Evolutionary conservation across 2,113 vertebrate genomes (phyloP), one percentile per base, ranked within the genome.

Genomic region (Nyctereutes procyonoides): DNA sequence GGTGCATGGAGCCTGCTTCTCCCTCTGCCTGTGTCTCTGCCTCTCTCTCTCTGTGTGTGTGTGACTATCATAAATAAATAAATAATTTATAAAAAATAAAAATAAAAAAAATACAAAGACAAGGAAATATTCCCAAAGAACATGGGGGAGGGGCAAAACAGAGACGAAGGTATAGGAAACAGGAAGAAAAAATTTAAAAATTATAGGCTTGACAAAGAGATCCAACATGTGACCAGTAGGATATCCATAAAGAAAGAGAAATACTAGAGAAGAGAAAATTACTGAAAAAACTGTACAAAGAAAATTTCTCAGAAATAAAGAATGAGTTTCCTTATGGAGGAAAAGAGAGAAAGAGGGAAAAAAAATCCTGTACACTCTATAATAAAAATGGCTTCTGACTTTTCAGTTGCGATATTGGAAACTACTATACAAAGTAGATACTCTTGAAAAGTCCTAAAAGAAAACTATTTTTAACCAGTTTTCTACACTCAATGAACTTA

Each of bases 401-500:
- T 90, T 58, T 63, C 56, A 17, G 19, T 4, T 62, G 0, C 8
- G 8, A 48, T 58, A 51, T 8, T 79, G 13, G 24, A 58, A 85
- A 58, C 30, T 19, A 24, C 38, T n/a, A 22, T 13, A 24, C 13
- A 53, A 85, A 69, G 17, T 60, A 79, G 30, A 81, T 22, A 26
- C 38, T 86, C 28, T 53, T 87, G 86, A 53, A 38, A 89, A 82
- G 8, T 82, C 43, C 32, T 69, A 32, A 60, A 91, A 91, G 26
- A 62, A 71, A 62, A 9, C 60, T 62, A 53, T 19, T 86, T 90
- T 32, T 71, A 60, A 79, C 24, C 38, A 53, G 4, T 60, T 86
- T 95, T 80, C 19, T 43, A 86, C 7, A 80, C 15, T 5, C n/a
- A 81, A n/a, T 19, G 20, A 30, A 94, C 32, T 38, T 92, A 92